Base-by-base conservation (phyloP, 1,140 invertebrate genomes). In the Adelges cooleyi region DNA sequence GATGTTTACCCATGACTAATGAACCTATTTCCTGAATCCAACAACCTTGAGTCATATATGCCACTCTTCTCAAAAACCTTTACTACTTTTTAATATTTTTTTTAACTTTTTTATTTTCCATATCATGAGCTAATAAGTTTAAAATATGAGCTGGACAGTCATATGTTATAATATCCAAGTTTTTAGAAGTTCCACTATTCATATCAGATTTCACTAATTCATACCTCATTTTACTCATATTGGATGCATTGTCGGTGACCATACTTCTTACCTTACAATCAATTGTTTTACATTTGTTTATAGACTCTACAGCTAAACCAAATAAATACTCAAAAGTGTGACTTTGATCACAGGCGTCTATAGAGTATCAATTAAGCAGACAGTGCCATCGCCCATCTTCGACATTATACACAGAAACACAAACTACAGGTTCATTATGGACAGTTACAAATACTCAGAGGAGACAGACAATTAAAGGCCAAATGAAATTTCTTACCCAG, bases 151-250 rank as follows among this genome's bases (percentile, higher is more conserved):
- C 51, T 15, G 51, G 38, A 23, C 33, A 53, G 18, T 29, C 51
- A 2, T 53, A 53, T 20, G 51, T 53, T 20, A 53, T 53, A 36
- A 53, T 53, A 52, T 52, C 23, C 33, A 29, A 29, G n/a, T n/a
- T n/a, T n/a, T n/a, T n/a, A n/a, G n/a, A n/a, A n/a, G n/a, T n/a
- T n/a, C n/a, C n/a, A n/a, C n/a, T n/a, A n/a, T n/a, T n/a, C n/a
- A n/a, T n/a, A n/a, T n/a, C n/a, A n/a, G n/a, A n/a, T 20, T 36
- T 53, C 20, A 20, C 33, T 20, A 53, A 29, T 53, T 23, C 50
- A 11, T 52, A 25, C 33, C 29, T 52, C 50, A 52, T 52, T 52
- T 52, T 52, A 33, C 2, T 29, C 23, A 52, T 33, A 52, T 52
- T 52, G 13, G 20, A 13, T 29, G 50, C 50, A 33, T 52, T 52